Conservation (phyloP, 1,140 invertebrate species). For the Megalonaias nervosa region DNA sequence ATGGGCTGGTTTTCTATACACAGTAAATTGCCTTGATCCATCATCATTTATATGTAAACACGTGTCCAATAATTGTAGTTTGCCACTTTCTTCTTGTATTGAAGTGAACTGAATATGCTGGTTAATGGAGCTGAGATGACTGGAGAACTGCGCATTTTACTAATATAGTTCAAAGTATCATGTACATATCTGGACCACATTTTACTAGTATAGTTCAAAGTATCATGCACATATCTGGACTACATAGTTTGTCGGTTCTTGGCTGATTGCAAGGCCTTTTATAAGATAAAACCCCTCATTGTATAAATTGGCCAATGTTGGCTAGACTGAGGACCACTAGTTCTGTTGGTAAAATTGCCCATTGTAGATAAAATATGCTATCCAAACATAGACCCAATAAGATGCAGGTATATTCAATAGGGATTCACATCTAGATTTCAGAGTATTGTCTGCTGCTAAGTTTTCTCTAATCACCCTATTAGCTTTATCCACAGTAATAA, state of each 20-base stretch:
- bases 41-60: too few species aligned
- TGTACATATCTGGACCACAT: too few species aligned
- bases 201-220: too few species aligned
- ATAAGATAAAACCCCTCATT: background rate
- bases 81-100: too few species aligned
- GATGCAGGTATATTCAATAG: background rate
- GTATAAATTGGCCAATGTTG: background rate
- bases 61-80: too few species aligned
- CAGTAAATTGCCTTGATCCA: too few species aligned
- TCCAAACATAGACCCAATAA: conserved; percentile 2
- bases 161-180: too few species aligned
- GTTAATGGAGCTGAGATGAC: too few species aligned
- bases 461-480: conserved; percentile 5
- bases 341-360: conserved; percentile 6
- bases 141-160: too few species aligned
- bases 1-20: too few species aligned
- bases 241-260: background rate
- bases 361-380: conserved; percentile 19
- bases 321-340: background rate
- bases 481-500: conserved; percentile 4
- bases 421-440: background rate
- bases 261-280: background rate
- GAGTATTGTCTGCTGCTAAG: background rate
- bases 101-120: too few species aligned
- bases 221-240: too few species aligned